Percentiles rank a stretch among this genome's conserved stretches.
phyloP scores from a whole-genome alignment of 2,888 invertebrate genomes.

The Eurytoma californica region DNA sequence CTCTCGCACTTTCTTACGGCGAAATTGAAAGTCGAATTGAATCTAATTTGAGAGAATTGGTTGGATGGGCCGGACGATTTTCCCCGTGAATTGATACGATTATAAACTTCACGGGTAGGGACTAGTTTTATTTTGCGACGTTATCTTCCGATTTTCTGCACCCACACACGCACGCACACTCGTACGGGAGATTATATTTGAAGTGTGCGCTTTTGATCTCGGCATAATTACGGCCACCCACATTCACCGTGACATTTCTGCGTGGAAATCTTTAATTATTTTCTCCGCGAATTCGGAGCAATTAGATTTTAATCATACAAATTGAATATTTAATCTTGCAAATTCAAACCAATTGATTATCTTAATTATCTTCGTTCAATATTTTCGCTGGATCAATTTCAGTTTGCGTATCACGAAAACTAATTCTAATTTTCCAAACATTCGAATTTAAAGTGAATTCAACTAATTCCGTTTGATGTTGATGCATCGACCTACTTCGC shows the following conservation, averaged over 20 bases:
- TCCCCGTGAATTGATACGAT: constrained; percentile 54
- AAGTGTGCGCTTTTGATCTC: neutral
- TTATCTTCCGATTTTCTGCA: constrained; percentile 11
- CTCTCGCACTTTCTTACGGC: neutral
- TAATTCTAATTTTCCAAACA: no score
- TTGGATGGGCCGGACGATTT: constrained; percentile 11
- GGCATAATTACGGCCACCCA: neutral
- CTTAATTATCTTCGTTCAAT: no score
- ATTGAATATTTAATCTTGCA: no score
- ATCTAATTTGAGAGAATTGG: constrained; percentile 53
- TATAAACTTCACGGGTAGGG: constrained; percentile 46
- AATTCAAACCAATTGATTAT: no score
- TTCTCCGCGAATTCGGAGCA: neutral
- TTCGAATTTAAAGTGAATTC: no score
- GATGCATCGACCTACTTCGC: no score
- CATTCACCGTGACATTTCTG: neutral
- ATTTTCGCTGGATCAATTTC: no score
- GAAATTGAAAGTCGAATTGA: constrained; percentile 54
- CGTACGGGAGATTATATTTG: neutral
- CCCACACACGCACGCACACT: neutral
- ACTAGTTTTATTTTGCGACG: constrained; percentile 47
- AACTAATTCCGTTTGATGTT: no score
- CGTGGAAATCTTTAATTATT: constrained; percentile 1
- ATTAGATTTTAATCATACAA: no score
- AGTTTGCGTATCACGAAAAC: no score